Evolutionary conservation across 2,113 vertebrate species (phyloP).

Genomic region (Ammodytes dubius): DNA sequence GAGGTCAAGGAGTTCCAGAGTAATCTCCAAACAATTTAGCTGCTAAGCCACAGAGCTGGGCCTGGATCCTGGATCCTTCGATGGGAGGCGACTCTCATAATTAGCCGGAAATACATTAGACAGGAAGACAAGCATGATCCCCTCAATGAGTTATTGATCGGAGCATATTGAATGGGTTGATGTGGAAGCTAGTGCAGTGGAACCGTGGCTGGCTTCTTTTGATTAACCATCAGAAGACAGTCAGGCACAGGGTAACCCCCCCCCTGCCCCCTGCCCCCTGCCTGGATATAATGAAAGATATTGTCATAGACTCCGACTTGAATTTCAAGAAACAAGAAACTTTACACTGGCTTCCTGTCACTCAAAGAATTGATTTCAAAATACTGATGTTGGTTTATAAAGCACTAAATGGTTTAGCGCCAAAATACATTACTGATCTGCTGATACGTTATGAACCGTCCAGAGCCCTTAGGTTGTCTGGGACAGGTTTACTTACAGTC

Average conservation of each 20-base stretch:
- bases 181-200: neutral
- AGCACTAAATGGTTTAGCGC: too few species aligned
- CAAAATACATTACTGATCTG: too few species aligned
- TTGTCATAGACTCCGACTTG: too few species aligned
- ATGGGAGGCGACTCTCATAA: conserved; percentile 25
- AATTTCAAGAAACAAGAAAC: too few species aligned
- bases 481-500: too few species aligned
- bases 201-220: conserved; percentile 10
- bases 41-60: conserved; percentile 14
- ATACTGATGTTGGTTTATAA: too few species aligned
- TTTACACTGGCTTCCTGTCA: too few species aligned
- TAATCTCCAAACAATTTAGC: conserved; percentile 56
- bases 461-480: too few species aligned
- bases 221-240: conserved; percentile 43
- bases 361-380: too few species aligned
- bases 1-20: conserved; percentile 67
- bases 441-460: too few species aligned
- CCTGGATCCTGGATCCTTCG: neutral
- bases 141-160: conserved; percentile 56
- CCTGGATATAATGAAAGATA: too few species aligned
- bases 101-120: conserved; percentile 40
- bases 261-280: too few species aligned
- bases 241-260: neutral
- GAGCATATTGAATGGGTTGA: conserved; percentile 21
- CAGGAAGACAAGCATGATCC: conserved; percentile 15